Evolutionary conservation across 2,113 vertebrate genomes (phyloP).

Genomic region (Elaphurus davidianus): DNA sequence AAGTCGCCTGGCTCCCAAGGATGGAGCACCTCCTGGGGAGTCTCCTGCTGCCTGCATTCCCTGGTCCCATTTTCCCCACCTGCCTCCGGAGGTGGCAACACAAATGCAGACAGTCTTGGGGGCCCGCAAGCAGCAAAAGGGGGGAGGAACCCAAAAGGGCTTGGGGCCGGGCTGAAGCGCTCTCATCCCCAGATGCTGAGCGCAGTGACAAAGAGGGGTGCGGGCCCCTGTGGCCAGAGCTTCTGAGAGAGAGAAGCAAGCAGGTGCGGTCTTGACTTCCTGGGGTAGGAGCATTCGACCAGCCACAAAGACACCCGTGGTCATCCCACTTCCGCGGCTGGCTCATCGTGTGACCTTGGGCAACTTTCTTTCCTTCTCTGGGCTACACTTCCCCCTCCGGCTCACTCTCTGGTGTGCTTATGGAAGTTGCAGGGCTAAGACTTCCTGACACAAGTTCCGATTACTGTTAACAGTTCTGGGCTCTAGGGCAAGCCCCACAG

Average conservation of each 20-base stretch:
- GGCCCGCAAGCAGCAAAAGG: not conserved
- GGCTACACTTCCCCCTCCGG: not conserved
- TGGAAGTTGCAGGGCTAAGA: not conserved
- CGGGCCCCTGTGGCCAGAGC: not conserved
- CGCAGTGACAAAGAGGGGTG: not conserved
- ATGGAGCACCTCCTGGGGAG: not conserved
- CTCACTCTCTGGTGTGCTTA: not conserved
- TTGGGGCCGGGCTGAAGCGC: not conserved
- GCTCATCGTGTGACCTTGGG: not conserved
- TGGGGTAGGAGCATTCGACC: fast-evolving
- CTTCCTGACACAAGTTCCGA: not conserved
- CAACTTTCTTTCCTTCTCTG: not conserved
- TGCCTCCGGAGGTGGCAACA: not conserved
- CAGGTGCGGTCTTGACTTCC: not conserved
- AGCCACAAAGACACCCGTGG: not conserved
- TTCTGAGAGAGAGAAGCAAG: not conserved
- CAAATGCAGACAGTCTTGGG: too few relatives aligned
- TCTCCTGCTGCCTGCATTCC: not conserved
- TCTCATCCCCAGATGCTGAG: not conserved
- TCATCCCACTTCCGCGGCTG: not conserved
- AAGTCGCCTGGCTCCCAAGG: not conserved
- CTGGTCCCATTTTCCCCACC: not conserved
- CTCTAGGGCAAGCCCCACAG: not conserved
- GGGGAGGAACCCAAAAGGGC: too few relatives aligned
- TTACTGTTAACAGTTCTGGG: not conserved